Evolutionary conservation across 2,888 invertebrate species (phyloP), one percentile per base, ranked within the genome.

Genomic region (Agrotis ipsilon): DNA sequence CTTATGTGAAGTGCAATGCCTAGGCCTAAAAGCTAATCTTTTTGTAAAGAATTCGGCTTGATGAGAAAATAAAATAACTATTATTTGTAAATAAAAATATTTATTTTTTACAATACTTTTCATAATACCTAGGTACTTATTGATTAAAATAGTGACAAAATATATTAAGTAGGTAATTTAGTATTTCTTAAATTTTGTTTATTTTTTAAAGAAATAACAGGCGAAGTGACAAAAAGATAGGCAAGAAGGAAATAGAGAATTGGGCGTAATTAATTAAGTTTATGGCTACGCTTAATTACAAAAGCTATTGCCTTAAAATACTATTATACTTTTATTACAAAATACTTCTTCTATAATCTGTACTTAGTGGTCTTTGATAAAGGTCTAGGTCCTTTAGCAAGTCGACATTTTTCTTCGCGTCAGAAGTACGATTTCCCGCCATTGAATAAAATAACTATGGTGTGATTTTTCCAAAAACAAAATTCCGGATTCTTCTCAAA

Each of bases 31-130:
- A n/a, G n/a, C n/a, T n/a, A n/a, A n/a, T n/a, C n/a, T n/a, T n/a
- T n/a, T n/a, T n/a, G n/a, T n/a, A n/a, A n/a, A n/a, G n/a, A n/a
- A n/a, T n/a, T n/a, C n/a, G n/a, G n/a, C n/a, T n/a, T n/a, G n/a
- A n/a, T n/a, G n/a, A n/a, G n/a, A n/a, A n/a, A 83, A 83, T 54
- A 58, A 79, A 73, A 62, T 21, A 71, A 77, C 75, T 78, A 63
- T n/a, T 83, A 73, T 55, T 55, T 55, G n/a, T 84, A 83, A 86
- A 78, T 87, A 86, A 86, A 87, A 86, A 85, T 85, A 81, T 75
- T 74, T 79, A 75, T 75, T 75, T 79, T 72, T 79, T 79, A 84
- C 78, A 84, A 86, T 82, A 83, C 85, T 83, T 70, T 67, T 67
- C 70, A 68, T 78, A 83, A 84, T 85, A 84, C 83, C 81, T 71